Evolutionary conservation across 2,888 invertebrate genomes (phyloP), one percentile per base, ranked within the genome.

Genomic region (Teleiodes luculella): DNA sequence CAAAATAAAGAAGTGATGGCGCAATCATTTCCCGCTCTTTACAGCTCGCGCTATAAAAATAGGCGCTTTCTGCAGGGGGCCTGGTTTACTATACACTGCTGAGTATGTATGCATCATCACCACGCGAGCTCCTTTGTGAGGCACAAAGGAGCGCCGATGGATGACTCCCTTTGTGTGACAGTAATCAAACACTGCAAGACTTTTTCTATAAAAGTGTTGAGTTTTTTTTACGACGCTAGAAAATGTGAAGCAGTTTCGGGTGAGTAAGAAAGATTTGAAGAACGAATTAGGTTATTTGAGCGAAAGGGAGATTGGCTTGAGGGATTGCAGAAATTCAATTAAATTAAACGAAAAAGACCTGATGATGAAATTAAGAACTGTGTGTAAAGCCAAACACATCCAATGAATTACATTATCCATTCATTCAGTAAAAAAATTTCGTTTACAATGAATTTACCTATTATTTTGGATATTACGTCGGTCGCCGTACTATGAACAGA

Each of bases 111-210:
- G 20, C 60, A 63, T 69, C 64, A 67, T 70, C 66, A 66, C 58
- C 10, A 57, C 57, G 60, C 58, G 64, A 55, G 58, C 58, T 41
- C 69, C 64, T 67, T 67, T 65, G 64, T 59, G 52, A 55, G n/a
- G 20, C 59, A 78, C 78, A 79, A 79, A 78, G 72, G 64, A 57
- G 54, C 60, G 55, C 59, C 74, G 68, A 75, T 75, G 73, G 67
- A 74, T 74, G 72, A 67, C 64, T 58, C 59, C 68, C 73, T 77
- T 79, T 79, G 78, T 80, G 10, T 36, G 30, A n/a, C 63, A 63
- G 77, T 77, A 77, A 78, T 80, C 73, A 80, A 73, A 74, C 76
- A 73, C 72, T 72, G 64, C 63, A 69, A 67, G 64, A 67, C 63
- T 67, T 10, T 64, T 65, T 59, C 55, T 64, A 65, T 71, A 67